Conservation (phyloP, 2,888 invertebrate species). For the Corbicula japonica region DNA sequence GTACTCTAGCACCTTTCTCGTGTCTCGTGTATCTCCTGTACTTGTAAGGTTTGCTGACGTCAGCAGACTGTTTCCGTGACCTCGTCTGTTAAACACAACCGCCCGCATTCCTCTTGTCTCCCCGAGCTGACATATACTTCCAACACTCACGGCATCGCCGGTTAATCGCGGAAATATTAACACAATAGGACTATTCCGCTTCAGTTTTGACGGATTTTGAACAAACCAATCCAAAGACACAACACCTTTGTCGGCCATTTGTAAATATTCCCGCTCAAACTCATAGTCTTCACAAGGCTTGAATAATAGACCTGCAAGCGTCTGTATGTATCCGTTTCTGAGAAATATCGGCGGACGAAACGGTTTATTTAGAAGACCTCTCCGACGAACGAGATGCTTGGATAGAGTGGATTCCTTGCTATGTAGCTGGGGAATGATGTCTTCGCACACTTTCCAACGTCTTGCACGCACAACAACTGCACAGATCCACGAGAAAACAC, state of each 20-base stretch:
- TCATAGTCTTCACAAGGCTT: slow-evolving; percentile 52
- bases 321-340: slow-evolving; percentile 79
- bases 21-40: slow-evolving; percentile 81
- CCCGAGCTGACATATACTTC: slow-evolving; percentile 69
- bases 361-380: slow-evolving; percentile 69
- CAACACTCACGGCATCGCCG: slow-evolving; percentile 74
- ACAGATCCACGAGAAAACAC: neutral
- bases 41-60: slow-evolving; percentile 81
- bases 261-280: slow-evolving; percentile 81
- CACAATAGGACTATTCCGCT: slow-evolving; percentile 71
- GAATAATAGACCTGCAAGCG: slow-evolving; percentile 69
- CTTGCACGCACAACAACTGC: neutral
- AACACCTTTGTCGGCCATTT: slow-evolving; percentile 82
- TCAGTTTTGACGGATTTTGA: slow-evolving; percentile 54
- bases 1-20: slow-evolving; percentile 81
- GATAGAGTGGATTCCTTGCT: slow-evolving; percentile 81
- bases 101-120: slow-evolving; percentile 73
- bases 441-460: neutral
- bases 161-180: slow-evolving; percentile 79
- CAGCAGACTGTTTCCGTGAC: slow-evolving; percentile 79
- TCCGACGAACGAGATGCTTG: slow-evolving; percentile 75
- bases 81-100: slow-evolving; percentile 83
- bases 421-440: slow-evolving; percentile 70
- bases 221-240: slow-evolving; percentile 83
- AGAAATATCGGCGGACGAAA: slow-evolving; percentile 76